Evolutionary conservation across 2,113 vertebrate species (phyloP).

Genomic region (Nansenia antarctica): DNA sequence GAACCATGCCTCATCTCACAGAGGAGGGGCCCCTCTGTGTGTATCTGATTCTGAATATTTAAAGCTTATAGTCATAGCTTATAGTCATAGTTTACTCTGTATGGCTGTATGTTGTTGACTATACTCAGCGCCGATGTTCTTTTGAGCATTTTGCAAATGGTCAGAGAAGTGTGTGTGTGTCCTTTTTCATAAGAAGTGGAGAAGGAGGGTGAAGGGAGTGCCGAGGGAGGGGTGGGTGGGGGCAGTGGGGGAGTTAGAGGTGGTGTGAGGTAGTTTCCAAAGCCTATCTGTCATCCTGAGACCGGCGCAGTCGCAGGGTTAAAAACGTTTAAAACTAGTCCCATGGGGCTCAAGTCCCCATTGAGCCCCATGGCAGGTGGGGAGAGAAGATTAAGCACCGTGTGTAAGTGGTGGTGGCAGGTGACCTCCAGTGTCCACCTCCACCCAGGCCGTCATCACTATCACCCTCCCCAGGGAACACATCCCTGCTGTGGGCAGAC

Average conservation of each 20-base stretch:
- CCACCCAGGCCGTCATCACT: slow-evolving; percentile 7
- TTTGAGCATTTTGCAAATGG: no score
- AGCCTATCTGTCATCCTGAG: slow-evolving; percentile 47
- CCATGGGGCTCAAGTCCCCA: slow-evolving; percentile 41
- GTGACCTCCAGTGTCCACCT: slow-evolving; percentile 27
- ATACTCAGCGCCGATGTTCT: no score
- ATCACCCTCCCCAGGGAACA: not conserved
- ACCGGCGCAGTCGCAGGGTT: slow-evolving; percentile 31
- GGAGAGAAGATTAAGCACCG: slow-evolving; percentile 40
- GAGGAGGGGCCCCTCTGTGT: no score
- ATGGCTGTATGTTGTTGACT: no score
- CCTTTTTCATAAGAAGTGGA: no score
- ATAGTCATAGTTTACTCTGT: no score
- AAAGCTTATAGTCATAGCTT: no score
- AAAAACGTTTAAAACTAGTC: slow-evolving; percentile 48
- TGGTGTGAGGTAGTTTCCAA: slow-evolving; percentile 21
- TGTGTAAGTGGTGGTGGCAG: slow-evolving; percentile 17
- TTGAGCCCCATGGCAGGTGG: slow-evolving; percentile 3
- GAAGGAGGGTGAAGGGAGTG: not conserved
- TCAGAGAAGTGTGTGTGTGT: no score
- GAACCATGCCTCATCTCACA: no score
- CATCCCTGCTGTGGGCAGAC: not conserved
- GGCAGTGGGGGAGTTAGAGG: not conserved
- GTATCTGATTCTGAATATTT: no score
- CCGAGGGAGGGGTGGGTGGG: not conserved